Percentiles rank a stretch among this genome's conserved stretches.
Evolutionary conservation across 2,113 vertebrate genomes (phyloP).

Genomic region (Eulacestoma nigropectus): DNA sequence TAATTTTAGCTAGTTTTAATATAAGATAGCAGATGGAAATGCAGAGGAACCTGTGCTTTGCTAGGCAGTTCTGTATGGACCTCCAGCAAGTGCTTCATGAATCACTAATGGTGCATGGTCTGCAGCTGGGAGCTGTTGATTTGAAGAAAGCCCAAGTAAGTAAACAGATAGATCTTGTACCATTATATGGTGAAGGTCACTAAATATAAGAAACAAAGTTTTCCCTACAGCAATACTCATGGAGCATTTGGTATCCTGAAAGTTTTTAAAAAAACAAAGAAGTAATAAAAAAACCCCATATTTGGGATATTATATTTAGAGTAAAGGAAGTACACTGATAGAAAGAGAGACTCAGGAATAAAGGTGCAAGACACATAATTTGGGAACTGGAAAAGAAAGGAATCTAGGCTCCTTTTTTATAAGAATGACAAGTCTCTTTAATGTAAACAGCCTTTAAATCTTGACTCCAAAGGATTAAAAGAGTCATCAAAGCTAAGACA

Average conservation of each 20-base stretch:
- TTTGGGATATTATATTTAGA: background rate
- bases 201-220: background rate
- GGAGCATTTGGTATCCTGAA: background rate
- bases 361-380: background rate
- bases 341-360: background rate
- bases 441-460: background rate
- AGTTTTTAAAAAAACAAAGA: background rate
- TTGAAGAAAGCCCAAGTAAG: background rate
- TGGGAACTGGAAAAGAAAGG: background rate
- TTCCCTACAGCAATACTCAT: background rate
- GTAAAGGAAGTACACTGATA: background rate
- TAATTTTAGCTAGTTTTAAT: background rate
- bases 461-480: background rate
- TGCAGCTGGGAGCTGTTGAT: conserved; percentile 3
- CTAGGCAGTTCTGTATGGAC: background rate
- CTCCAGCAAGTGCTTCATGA: background rate
- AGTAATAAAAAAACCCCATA: background rate
- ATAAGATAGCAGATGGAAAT: conserved; percentile 1
- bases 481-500: background rate
- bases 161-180: conserved; percentile 8
- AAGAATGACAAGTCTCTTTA: background rate
- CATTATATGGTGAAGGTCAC: conserved; percentile 13
- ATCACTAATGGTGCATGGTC: background rate
- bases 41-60: background rate
- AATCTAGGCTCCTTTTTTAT: background rate